These are phyloP conservation scores for Chitala chitala DNA, from an alignment of 2,113 vertebrate species.

Conservation along the genomic window DNA sequence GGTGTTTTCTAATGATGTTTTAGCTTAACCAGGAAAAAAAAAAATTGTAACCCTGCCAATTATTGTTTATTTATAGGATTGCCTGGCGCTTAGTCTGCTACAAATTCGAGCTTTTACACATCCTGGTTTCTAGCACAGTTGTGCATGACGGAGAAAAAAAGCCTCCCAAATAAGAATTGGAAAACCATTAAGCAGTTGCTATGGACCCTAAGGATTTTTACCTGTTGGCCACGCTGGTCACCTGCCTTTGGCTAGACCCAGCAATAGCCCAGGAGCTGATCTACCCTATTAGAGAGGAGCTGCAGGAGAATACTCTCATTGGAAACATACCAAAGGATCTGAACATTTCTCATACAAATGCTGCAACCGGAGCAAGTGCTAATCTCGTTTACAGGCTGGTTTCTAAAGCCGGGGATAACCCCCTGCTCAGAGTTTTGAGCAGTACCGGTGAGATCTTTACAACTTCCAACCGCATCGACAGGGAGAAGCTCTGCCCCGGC, in stretches of 20 bases:
- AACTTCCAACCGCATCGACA: constrained; percentile 91
- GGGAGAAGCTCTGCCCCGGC: constrained; percentile 93
- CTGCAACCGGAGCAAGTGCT: constrained; percentile 84
- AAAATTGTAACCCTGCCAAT: constrained; percentile 54
- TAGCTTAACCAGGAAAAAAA: constrained; percentile 24
- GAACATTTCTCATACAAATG: constrained; percentile 95
- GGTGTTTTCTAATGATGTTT: constrained; percentile 27
- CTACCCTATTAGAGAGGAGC: constrained; percentile 96
- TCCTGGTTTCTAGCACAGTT: constrained; percentile 64
- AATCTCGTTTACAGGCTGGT: constrained; percentile 97
- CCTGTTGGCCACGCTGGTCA: constrained; percentile 89
- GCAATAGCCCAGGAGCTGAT: constrained; percentile 96
- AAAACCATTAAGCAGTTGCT: constrained; percentile 70
- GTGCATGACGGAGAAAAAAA: constrained; percentile 63
- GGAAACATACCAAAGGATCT: constrained; percentile 99
- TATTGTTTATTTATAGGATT: constrained; percentile 77
- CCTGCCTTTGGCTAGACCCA: constrained; percentile 94
- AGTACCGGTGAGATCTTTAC: constrained; percentile 96
- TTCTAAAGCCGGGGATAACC: constrained; percentile 94
- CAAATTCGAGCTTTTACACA: constrained; percentile 75
- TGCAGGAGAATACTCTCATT: constrained; percentile 97
- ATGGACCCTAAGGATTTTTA: constrained; percentile 99
- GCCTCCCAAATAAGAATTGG: constrained; percentile 50
- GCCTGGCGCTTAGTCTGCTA: constrained; percentile 76
- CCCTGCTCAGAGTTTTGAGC: constrained; percentile 91